Evolutionary conservation across 1,140 invertebrate genomes (phyloP), one percentile per base, ranked within the genome.

Genomic region (Bombus consobrinus): DNA sequence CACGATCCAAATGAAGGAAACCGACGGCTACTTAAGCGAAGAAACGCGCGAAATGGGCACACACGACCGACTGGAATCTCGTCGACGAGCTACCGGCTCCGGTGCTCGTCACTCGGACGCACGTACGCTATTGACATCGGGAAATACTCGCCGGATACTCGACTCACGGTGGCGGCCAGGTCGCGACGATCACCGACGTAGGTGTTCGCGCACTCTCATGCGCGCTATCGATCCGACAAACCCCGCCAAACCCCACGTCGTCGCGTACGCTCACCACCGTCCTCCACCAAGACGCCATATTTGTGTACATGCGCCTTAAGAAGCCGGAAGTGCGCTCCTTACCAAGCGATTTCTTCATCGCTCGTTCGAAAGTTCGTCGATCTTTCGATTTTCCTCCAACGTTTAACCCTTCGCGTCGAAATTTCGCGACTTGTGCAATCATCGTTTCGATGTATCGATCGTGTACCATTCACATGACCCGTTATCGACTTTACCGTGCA

Each of bases 61-160:
- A 43, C 64, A 59, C 87, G 22, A 32, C 59, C 59, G 57, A 34
- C n/a, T 69, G 37, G 64, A 34, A 15, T 59, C 73, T 66, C 59
- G 81, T n/a, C 47, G 68, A 47, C 32, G 66, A 88, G 89, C 88
- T 90, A 90, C 83, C 81, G 87, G 41, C 71, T 62, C 76, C 77
- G 79, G 72, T 78, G 84, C 84, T 88, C 88, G 79, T 85, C 81
- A 87, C 66, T 74, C 87, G 88, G 77, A 87, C 82, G 89, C 92
- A 79, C 91, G 88, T 80, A 88, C 87, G 90, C 87, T 86, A 91
- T 93, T 92, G 88, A 81, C 90, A 91, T 91, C 90, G 90, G 83
- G 34, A 68, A 81, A 83, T 59, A 81, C 79, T 88, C 83, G 83
- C 59, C 83, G 75, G 87, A 78, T 86, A 81, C 79, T 88, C 83